These are phyloP conservation scores for Malurus elegans DNA, from an alignment of 2,113 vertebrate genomes.

Conservation along the genomic window DNA sequence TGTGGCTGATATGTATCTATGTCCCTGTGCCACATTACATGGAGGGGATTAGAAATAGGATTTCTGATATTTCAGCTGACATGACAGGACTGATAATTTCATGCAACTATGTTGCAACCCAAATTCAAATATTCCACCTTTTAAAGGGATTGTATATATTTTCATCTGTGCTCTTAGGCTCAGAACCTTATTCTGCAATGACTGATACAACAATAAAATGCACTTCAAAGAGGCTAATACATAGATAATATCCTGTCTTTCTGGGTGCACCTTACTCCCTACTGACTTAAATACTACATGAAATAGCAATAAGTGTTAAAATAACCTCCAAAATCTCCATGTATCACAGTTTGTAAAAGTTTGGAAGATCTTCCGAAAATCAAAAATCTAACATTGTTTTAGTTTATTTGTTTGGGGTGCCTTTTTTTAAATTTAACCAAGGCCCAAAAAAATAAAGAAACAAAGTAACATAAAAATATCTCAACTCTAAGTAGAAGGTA, in stretches of 20 bases:
- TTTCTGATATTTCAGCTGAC: conserved; percentile 55
- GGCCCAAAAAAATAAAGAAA: neutral
- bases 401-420: neutral
- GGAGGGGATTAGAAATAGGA: conserved; percentile 40
- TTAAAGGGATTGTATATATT: neutral
- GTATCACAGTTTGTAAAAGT: neutral
- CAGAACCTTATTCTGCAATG: neutral
- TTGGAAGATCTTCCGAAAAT: neutral
- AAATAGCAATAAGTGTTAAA: neutral
- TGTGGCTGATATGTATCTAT: neutral
- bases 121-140: conserved; percentile 21
- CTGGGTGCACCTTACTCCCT: neutral
- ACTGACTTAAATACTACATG: neutral
- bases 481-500: neutral
- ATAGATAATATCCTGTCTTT: neutral
- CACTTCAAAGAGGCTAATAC: neutral
- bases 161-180: neutral
- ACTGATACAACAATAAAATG: neutral
- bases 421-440: neutral
- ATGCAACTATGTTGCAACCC: conserved; percentile 9
- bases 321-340: neutral
- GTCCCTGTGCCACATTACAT: neutral
- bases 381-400: neutral
- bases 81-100: conserved; percentile 24
- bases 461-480: neutral